phyloP scores from a whole-genome alignment of 2,113 vertebrate species.

The Pteruthius melanotis region DNA sequence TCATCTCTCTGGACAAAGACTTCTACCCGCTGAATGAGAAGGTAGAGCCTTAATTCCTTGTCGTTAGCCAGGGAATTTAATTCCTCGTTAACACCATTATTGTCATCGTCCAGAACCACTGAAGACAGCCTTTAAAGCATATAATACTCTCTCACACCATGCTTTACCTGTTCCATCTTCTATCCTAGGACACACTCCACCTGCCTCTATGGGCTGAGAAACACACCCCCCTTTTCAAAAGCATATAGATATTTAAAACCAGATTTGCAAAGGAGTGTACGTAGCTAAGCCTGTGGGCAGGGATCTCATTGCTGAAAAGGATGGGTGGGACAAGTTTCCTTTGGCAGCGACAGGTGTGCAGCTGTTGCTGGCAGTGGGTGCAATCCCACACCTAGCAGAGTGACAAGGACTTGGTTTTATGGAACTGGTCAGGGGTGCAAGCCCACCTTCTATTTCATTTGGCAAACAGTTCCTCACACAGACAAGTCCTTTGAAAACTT shows the following conservation, averaged over 20 bases:
- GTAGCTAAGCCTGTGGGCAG: not conserved
- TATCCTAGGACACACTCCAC: not conserved
- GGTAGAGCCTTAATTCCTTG: slow-evolving; percentile 56
- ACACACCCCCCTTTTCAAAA: not conserved
- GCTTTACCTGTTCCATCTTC: not conserved
- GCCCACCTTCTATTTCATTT: not conserved
- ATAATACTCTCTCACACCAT: not conserved
- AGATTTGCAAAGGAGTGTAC: not conserved
- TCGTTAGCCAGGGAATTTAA: not conserved
- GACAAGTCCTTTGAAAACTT: not conserved
- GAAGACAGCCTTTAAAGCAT: not conserved
- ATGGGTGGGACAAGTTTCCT: not conserved
- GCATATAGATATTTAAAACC: not conserved
- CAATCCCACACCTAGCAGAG: not conserved
- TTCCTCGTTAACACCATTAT: not conserved
- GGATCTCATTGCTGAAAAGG: not conserved
- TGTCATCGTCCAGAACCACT: not conserved
- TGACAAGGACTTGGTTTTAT: not conserved
- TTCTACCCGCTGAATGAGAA: slow-evolving; percentile 66
- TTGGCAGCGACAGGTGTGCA: not conserved
- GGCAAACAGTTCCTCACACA: not conserved
- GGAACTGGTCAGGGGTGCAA: not conserved
- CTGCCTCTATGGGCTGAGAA: not conserved
- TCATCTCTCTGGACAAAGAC: slow-evolving; percentile 66
- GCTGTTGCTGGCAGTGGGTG: not conserved